Evolutionary conservation across 2,113 vertebrate species (phyloP).

Genomic region (Pyrgilauda ruficollis): DNA sequence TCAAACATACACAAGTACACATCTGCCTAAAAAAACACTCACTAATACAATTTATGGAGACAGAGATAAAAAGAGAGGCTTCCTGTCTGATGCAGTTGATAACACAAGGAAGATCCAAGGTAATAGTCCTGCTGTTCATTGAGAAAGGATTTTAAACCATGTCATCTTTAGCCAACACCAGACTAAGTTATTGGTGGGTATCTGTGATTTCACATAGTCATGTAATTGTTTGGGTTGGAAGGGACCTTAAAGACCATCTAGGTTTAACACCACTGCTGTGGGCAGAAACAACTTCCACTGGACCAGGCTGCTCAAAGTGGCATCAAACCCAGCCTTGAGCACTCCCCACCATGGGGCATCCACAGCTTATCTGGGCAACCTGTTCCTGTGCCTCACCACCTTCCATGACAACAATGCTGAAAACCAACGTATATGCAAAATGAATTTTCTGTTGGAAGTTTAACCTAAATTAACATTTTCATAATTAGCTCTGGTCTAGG

Average conservation of each 20-base stretch:
- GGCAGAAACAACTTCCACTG: background rate
- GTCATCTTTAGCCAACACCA: background rate
- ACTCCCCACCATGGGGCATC: background rate
- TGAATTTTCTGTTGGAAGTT: background rate
- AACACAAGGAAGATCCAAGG: background rate
- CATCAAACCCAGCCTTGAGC: background rate
- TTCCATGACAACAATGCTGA: background rate
- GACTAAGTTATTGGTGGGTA: background rate
- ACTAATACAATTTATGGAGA: background rate
- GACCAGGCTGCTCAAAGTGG: background rate
- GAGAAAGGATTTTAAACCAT: background rate
- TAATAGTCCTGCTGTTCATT: background rate
- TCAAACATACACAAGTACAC: background rate
- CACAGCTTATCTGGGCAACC: background rate
- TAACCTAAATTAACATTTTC: background rate
- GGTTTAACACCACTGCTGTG: background rate
- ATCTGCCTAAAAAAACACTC: background rate
- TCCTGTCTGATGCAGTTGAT: background rate
- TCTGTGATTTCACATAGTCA: background rate
- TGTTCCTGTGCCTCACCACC: too few relatives aligned
- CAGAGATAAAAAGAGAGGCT: background rate
- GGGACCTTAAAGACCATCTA: background rate
- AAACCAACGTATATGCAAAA: accelerated
- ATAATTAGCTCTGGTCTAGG: background rate
- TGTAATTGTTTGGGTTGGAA: background rate